A percentile compares a stretch with the other conserved stretches of the same genome.
These are phyloP conservation scores for Cynopterus sphinx DNA, from an alignment of 2,797 vertebrate genomes.

Conservation along the genomic window DNA sequence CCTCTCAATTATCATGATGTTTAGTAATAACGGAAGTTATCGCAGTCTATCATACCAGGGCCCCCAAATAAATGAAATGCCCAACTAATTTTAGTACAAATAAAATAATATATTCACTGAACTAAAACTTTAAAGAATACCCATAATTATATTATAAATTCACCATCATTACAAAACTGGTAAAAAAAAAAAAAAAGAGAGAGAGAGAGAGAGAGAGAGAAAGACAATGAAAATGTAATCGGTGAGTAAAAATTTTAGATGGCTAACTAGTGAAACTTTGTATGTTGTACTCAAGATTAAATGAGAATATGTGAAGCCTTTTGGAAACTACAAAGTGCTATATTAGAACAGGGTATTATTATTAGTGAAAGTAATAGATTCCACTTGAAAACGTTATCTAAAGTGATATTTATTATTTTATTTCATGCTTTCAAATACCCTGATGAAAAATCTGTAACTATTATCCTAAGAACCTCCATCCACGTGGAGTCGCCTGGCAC, in stretches of 20 bases:
- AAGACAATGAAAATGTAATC: slow-evolving; percentile 14
- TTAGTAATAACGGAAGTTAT: slow-evolving; percentile 3
- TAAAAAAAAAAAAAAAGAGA: background rate
- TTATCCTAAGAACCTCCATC: background rate
- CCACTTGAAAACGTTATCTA: slow-evolving; percentile 15
- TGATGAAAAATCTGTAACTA: background rate
- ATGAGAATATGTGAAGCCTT: background rate
- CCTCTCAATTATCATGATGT: background rate
- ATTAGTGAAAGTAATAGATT: background rate
- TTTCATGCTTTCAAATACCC: background rate
- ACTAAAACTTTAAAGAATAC: slow-evolving; percentile 26
- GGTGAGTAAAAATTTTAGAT: background rate
- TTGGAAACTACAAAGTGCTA: background rate
- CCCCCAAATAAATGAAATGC: background rate
- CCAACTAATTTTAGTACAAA: slow-evolving; percentile 18
- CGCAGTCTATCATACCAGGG: background rate
- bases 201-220: no score
- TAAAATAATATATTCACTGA: background rate
- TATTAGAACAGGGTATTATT: background rate
- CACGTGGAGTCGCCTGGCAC: background rate
- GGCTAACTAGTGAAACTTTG: background rate
- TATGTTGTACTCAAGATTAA: background rate
- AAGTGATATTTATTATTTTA: background rate
- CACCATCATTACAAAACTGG: background rate
- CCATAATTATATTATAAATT: no score